Evolutionary conservation across 2,888 invertebrate species (phyloP), one percentile per base, ranked within the genome.

Genomic region (Hedya salicella): DNA sequence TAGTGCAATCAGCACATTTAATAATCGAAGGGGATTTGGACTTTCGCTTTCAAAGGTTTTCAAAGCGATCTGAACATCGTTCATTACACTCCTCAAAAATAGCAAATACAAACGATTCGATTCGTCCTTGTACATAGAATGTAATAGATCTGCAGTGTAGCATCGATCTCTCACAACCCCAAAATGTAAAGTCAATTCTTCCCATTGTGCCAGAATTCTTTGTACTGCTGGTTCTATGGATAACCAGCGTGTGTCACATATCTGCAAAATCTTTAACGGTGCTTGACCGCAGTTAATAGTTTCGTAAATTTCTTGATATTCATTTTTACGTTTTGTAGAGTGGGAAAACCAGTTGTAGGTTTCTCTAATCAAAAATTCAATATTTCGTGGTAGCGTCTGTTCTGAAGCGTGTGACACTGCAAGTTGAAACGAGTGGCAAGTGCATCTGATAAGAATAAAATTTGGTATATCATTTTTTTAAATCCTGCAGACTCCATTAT

Each of bases 341-440:
- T 67, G 59, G 1, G 65, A 57, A 60, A 79, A 81, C 78, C 78
- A 80, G 14, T 75, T 75, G 59, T 78, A 77, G 1, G 78, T 79
- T 71, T 81, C 78, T 49, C 74, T 70, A 14, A 79, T 72, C 3
- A 80, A n/a, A 62, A 72, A 69, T 54, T 80, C 78, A 21, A 79
- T 70, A 70, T 79, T 71, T 53, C 74, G 68, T 48, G 80, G 78
- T 32, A 80, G 17, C 4, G 73, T 73, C n/a, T 75, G 52, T 63
- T 74, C 69, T 13, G 76, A 72, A 0, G 80, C 80, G 68, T 75
- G 70, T 13, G 71, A 71, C 0, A 80, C 71, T 5, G 80, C 76
- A 8, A 81, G 60, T 69, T 81, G 80, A 11, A 81, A 25, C 1
- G 73, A 75, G 36, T 77, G 74, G 61, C 75, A 76, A 25, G 71